Evolutionary conservation across 37 sponge, comb jelly and placozoan species (phyloP).

Genomic region (Cliona cf. orientalis): DNA sequence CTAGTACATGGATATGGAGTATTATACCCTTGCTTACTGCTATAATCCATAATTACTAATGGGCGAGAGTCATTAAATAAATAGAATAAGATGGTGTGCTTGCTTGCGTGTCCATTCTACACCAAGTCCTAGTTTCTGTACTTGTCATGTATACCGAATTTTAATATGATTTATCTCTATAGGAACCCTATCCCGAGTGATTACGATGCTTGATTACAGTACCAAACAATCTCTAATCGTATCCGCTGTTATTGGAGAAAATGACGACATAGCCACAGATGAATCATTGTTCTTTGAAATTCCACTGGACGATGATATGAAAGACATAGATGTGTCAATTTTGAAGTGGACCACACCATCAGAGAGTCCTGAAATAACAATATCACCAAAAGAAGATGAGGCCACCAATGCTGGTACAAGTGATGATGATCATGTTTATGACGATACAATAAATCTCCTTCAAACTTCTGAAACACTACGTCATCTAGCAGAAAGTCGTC

Average conservation of each 20-base stretch:
- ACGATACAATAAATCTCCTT: not conserved
- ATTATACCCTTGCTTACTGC: not conserved
- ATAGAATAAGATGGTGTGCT: too few species aligned
- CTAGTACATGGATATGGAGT: too few species aligned
- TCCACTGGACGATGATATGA: slow-evolving; percentile 26
- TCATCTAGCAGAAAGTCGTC: too few species aligned
- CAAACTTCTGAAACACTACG: too few species aligned
- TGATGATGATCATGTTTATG: not conserved
- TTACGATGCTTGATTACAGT: slow-evolving; percentile 12
- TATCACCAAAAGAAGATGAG: too few species aligned
- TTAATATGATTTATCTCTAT: not conserved
- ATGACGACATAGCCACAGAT: not conserved
- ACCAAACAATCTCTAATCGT: slow-evolving; percentile 16
- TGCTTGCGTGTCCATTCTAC: too few species aligned
- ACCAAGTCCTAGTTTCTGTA: too few species aligned
- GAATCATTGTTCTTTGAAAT: not conserved
- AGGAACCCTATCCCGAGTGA: slow-evolving; percentile 7
- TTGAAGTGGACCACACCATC: not conserved
- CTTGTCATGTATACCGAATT: too few species aligned
- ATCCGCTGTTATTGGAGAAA: not conserved
- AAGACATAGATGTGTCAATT: slow-evolving; percentile 14
- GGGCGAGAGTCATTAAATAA: not conserved
- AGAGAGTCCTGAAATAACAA: not conserved
- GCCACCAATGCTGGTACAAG: not conserved
- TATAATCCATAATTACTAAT: not conserved